Evolutionary conservation across 2,113 vertebrate genomes (phyloP).

Genomic region (Seriola quinqueradiata): DNA sequence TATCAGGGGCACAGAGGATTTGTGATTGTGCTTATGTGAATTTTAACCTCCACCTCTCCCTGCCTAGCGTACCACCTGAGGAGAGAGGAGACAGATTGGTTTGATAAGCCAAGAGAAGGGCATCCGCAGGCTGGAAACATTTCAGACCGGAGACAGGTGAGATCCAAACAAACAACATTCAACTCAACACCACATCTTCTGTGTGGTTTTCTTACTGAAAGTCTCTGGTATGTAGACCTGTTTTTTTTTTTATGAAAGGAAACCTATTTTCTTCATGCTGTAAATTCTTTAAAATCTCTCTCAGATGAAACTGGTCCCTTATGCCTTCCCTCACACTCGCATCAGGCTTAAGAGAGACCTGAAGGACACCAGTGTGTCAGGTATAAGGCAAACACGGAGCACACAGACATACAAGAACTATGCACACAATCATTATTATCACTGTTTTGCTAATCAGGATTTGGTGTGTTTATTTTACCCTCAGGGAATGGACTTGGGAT

Average conservation of each 20-base stretch:
- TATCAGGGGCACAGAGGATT: background rate
- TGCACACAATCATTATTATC: background rate
- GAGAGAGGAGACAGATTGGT: conserved; percentile 99
- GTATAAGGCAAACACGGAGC: conserved; percentile 75
- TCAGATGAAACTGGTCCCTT: conserved; percentile 92
- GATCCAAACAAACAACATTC: conserved; percentile 68
- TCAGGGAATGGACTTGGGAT: conserved; percentile 96
- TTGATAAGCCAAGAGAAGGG: conserved; percentile 97
- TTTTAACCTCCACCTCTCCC: conserved; percentile 84
- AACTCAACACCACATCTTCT: too few relatives aligned
- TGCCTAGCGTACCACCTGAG: conserved; percentile 95
- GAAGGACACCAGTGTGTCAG: conserved; percentile 96
- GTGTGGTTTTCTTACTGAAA: background rate
- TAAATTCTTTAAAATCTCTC: conserved; percentile 18
- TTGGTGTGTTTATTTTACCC: conserved; percentile 17
- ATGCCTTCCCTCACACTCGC: conserved; percentile 92
- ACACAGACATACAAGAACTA: background rate
- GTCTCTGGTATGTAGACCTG: background rate
- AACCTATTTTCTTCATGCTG: background rate
- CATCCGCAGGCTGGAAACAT: conserved; percentile 87
- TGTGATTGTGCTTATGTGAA: conserved; percentile 4
- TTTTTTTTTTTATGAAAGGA: background rate
- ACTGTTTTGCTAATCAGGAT: conserved; percentile 5
- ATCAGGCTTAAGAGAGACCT: conserved; percentile 92
- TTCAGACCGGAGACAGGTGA: conserved; percentile 90